phyloP scores from a whole-genome alignment of 2,888 invertebrate genomes.

The Luperina testacea region DNA sequence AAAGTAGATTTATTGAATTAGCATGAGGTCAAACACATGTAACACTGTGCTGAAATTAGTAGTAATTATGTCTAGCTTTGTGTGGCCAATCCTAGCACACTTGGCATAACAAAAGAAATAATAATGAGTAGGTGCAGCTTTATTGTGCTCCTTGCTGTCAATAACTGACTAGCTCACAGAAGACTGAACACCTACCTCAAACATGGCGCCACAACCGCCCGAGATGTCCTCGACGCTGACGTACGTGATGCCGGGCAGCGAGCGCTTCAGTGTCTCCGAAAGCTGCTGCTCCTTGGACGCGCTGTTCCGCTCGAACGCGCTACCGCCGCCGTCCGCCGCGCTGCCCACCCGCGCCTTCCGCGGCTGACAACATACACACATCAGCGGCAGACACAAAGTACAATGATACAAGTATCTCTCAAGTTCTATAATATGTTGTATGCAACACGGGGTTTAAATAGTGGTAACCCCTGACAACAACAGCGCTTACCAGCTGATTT shows the following conservation, averaged over 20 bases:
- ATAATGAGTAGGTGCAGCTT: background rate
- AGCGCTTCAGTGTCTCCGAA: constrained; percentile 76
- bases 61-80: background rate
- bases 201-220: constrained; percentile 96
- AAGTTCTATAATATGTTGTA: background rate
- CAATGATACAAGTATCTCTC: background rate
- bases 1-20: constrained; percentile 10
- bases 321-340: constrained; percentile 63
- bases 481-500: constrained; percentile 77
- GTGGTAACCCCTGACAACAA: background rate
- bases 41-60: background rate
- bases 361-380: constrained; percentile 60
- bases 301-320: constrained; percentile 79
- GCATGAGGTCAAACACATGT: background rate
- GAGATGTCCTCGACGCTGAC: constrained; percentile 93
- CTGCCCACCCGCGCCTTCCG: constrained; percentile 63
- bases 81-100: background rate
- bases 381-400: background rate
- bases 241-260: constrained; percentile 91
- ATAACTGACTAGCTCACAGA: background rate
- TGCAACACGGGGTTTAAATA: background rate
- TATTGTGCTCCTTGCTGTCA: background rate
- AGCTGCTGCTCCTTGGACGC: constrained; percentile 83
- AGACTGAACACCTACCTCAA: constrained; percentile 91
- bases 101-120: background rate